Percentiles rank a stretch among this genome's conserved stretches.
phyloP scores from a whole-genome alignment of 2,113 vertebrate species.

The Podarcis raffonei region DNA sequence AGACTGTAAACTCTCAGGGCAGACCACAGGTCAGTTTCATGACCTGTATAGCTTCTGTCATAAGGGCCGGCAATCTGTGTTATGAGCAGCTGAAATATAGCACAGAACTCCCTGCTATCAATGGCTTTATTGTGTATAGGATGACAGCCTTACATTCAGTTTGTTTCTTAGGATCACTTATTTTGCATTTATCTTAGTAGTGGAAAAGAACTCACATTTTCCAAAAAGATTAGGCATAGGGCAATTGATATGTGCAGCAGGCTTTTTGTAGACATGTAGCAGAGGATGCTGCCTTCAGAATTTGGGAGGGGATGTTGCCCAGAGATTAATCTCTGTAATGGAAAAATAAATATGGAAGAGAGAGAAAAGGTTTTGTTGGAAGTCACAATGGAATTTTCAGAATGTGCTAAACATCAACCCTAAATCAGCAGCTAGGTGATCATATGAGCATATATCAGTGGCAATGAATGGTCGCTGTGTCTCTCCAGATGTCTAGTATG shows the following conservation, averaged over 20 bases:
- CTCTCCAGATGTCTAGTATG: conserved; percentile 23
- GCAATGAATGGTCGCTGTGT: neutral
- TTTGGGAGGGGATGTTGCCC: too few species aligned
- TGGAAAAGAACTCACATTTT: neutral
- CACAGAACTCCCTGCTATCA: neutral
- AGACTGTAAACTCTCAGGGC: neutral
- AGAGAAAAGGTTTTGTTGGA: too few species aligned
- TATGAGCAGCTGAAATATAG: neutral
- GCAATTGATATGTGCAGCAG: neutral
- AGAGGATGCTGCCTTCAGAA: too few species aligned
- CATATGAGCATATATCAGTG: neutral
- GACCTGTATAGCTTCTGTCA: neutral
- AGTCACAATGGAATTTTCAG: neutral
- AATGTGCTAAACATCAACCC: neutral
- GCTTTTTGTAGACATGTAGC: neutral
- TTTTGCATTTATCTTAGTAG: neutral
- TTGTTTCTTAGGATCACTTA: neutral
- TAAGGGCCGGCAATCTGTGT: neutral
- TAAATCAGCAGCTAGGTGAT: neutral
- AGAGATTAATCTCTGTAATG: too few species aligned
- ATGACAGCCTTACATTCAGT: neutral
- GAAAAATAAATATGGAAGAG: too few species aligned
- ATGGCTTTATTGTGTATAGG: neutral
- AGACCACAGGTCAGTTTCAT: neutral
- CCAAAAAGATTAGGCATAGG: neutral